Evolutionary conservation across 2,113 vertebrate species (phyloP), one percentile per base, ranked within the genome.

Genomic region (Zingel zingel): DNA sequence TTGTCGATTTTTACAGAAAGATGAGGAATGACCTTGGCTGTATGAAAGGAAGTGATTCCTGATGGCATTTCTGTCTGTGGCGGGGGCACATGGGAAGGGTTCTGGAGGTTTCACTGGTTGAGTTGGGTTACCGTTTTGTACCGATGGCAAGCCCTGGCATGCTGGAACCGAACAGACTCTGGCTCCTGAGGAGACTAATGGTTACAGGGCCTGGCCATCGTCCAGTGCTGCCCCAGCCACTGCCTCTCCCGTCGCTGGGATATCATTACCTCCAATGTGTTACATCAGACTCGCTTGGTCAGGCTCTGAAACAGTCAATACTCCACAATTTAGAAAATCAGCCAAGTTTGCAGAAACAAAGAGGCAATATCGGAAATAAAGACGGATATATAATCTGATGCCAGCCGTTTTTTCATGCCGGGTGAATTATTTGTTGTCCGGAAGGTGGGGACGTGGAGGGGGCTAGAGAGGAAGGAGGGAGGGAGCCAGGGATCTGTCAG

Each of bases 321-420:
- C 92, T 91, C 91, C 87, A 90, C 95, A 95, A 94, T 95, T 94
- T 94, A 92, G 92, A 95, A 94, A 95, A 94, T 92, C 94, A 93
- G 95, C 94, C 94, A 94, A 94, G 92, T 95, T 94, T 94, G 95
- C 94, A 95, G 93, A 95, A 95, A 95, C 93, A 94, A 93, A 92
- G 90, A 93, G 93, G 93, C 89, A 79, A 93, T 94, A 93, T 94
- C 90, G 93, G 94, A 95, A 94, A 94, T 91, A 92, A 94, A 94
- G 93, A 94, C 91, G 90, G 92, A 94, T 93, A 94, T 94, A 91
- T 92, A 91, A 95, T 94, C 93, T 91, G 93, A 95, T 86, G 88
- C 86, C 77, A 84, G 85, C 77, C 86, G 54, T 82, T 91, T 89
- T 88, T 90, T 89, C 87, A 87, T 87, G 92, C 82, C 7, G 85